A percentile compares a stretch with the other conserved stretches of the same genome.
Conservation (phyloP, 2,888 invertebrate species). For the Spisula solida region DNA sequence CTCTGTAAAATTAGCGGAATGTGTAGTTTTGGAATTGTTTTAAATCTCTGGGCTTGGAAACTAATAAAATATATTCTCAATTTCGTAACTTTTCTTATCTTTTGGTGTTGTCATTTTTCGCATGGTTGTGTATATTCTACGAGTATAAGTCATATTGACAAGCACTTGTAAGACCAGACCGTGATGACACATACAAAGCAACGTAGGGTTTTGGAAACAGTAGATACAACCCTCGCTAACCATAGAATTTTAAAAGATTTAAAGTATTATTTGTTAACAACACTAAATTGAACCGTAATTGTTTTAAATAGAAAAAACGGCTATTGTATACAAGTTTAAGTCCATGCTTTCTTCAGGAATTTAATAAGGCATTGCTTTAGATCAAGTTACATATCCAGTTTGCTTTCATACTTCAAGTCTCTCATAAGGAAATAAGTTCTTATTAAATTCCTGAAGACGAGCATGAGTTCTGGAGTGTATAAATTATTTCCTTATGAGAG, state of each 20-base stretch:
- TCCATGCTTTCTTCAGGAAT: too few species aligned
- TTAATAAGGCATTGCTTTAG: too few species aligned
- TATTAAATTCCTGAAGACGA: too few species aligned
- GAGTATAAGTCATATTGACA: not conserved
- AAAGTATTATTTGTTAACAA: too few species aligned
- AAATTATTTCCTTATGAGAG: too few species aligned
- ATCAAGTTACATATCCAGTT: too few species aligned
- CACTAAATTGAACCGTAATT: too few species aligned
- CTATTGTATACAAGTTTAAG: too few species aligned
- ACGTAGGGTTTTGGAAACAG: not conserved
- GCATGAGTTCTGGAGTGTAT: too few species aligned
- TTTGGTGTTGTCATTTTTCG: not conserved
- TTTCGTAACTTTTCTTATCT: not conserved
- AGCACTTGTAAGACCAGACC: not conserved
- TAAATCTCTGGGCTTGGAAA: constrained; percentile 21
- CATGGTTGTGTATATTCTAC: not conserved
- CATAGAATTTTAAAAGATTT: not conserved
- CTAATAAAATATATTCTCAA: constrained; percentile 26
- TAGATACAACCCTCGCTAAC: not conserved
- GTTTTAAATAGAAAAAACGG: too few species aligned
- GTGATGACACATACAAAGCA: not conserved
- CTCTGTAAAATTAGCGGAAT: constrained; percentile 26
- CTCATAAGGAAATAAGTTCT: too few species aligned
- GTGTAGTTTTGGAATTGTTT: constrained; percentile 19
- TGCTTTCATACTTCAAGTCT: too few species aligned